Conservation (phyloP, 2,113 vertebrate species). For the Rhabdomys dilectus region DNA sequence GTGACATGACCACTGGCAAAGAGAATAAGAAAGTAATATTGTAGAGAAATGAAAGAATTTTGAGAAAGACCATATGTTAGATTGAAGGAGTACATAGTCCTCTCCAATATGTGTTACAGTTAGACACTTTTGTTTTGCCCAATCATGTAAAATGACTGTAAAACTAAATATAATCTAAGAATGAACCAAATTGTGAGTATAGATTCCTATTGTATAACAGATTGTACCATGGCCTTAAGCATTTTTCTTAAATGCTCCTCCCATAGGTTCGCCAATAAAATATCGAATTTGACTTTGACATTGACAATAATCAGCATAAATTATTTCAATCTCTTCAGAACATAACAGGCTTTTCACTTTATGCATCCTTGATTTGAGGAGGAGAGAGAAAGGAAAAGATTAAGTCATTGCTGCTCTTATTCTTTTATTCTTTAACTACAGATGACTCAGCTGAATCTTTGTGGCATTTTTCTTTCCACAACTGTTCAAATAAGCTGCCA, state of each 20-base stretch:
- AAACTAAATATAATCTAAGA: constrained; percentile 39
- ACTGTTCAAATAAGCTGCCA: constrained; percentile 56
- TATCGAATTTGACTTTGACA: constrained; percentile 34
- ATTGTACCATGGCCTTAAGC: constrained; percentile 19
- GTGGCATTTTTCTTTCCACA: constrained; percentile 39
- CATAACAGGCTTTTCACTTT: constrained; percentile 59
- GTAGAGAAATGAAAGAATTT: constrained; percentile 48
- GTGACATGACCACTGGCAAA: constrained; percentile 35
- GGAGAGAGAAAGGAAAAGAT: constrained; percentile 38
- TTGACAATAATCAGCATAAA: constrained; percentile 50
- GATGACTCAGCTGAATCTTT: constrained; percentile 63
- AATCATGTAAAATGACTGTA: constrained; percentile 33
- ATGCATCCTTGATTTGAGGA: constrained; percentile 33
- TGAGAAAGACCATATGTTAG: not conserved
- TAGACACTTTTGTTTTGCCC: constrained; percentile 38
- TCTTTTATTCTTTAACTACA: constrained; percentile 65
- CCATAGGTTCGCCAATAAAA: constrained; percentile 19
- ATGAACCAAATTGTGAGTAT: constrained; percentile 13
- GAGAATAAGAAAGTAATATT: not conserved
- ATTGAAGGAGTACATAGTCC: constrained; percentile 28
- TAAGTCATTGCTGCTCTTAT: constrained; percentile 55
- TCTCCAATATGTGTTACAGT: constrained; percentile 19
- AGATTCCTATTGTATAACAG: not conserved
- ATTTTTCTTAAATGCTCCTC: constrained; percentile 32
- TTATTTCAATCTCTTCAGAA: constrained; percentile 60